Conservation (phyloP, 2,113 vertebrate genomes). For the Canis aureus region DNA sequence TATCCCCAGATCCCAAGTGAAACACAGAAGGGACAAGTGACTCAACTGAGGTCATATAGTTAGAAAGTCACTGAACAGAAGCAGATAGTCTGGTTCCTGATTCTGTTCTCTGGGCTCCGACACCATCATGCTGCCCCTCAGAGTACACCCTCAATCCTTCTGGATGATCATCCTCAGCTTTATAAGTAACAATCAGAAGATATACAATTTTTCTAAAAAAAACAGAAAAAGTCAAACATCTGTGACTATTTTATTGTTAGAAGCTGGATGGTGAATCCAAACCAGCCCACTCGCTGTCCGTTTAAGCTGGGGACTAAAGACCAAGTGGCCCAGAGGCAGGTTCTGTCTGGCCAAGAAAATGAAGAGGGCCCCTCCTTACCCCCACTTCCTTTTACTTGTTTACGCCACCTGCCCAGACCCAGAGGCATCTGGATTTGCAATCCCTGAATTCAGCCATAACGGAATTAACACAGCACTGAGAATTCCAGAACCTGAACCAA, state of each 20-base stretch:
- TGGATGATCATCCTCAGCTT: not conserved
- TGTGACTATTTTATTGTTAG: not conserved
- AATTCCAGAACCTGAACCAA: not conserved
- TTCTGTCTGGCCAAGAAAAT: not conserved
- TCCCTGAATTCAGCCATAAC: not conserved
- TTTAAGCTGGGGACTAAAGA: not conserved
- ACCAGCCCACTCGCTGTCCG: not conserved
- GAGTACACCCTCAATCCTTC: not conserved
- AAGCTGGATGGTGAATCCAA: not conserved
- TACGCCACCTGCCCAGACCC: not conserved
- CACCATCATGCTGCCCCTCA: fast-evolving
- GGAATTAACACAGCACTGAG: not conserved
- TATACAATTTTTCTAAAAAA: not conserved
- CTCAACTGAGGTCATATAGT: not conserved
- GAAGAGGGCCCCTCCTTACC: not conserved
- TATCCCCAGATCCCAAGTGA: not conserved
- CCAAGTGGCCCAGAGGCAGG: not conserved
- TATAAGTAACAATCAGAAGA: not conserved
- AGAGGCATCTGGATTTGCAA: not conserved
- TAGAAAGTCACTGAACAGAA: not conserved
- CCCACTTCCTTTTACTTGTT: not conserved
- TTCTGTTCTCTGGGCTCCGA: not conserved
- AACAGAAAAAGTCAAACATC: not conserved
- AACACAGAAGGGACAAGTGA: not conserved
- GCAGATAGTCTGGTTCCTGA: not conserved